Conservation (phyloP, 2,888 invertebrate genomes). For the Rhagonycha lutea region DNA sequence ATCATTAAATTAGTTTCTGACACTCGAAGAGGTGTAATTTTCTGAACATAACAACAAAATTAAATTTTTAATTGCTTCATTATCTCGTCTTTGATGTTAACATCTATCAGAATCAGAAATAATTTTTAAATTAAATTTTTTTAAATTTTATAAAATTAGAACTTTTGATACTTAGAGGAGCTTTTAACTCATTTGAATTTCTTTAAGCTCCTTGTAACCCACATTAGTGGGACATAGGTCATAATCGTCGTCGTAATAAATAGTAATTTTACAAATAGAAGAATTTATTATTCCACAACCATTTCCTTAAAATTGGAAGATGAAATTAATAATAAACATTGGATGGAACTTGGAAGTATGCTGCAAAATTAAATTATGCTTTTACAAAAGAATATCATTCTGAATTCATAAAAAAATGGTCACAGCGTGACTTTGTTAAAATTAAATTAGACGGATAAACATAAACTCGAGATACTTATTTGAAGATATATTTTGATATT, state of each 20-base stretch:
- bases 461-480: neutral
- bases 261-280: neutral
- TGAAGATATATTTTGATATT: neutral
- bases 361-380: neutral
- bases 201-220: neutral
- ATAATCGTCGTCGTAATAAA: neutral
- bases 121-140: too few relatives aligned
- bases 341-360: neutral
- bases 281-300: neutral
- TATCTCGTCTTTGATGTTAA: neutral
- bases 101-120: neutral
- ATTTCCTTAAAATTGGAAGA: neutral
- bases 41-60: neutral
- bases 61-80: neutral
- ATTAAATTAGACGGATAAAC: neutral
- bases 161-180: neutral
- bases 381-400: neutral
- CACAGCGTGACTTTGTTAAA: neutral
- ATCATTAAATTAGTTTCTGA: neutral
- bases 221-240: neutral
- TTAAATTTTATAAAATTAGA: neutral
- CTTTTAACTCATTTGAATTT: neutral
- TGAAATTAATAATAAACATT: neutral
- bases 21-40: neutral
- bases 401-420: neutral